Evolutionary conservation across 1,140 invertebrate species (phyloP).

Genomic region (Calosoma granatense): DNA sequence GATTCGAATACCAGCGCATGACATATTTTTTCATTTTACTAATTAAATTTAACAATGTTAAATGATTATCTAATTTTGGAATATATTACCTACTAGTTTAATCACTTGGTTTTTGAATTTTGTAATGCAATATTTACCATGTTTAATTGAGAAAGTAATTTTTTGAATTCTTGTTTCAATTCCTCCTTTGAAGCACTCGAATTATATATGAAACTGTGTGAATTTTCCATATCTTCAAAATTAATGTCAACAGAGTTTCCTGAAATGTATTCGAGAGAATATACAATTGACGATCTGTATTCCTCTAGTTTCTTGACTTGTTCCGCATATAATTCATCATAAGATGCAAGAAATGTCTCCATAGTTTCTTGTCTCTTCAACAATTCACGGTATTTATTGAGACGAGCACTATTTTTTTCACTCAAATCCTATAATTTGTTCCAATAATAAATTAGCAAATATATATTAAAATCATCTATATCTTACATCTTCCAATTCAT

Average conservation of each 20-base stretch:
- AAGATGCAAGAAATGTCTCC: not conserved
- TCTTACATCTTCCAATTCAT: not conserved
- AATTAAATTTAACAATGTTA: not conserved
- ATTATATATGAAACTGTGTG: not conserved
- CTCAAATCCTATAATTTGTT: not conserved
- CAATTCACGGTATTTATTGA: not conserved
- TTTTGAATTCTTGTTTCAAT: not conserved
- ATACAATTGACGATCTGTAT: not conserved
- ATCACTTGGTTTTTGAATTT: too few relatives aligned
- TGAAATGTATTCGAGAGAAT: not conserved
- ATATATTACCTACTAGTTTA: too few relatives aligned
- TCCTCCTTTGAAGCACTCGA: not conserved
- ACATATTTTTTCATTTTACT: not conserved
- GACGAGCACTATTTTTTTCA: not conserved
- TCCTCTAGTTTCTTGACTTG: not conserved
- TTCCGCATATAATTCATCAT: not conserved
- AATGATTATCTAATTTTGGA: not conserved
- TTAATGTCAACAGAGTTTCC: not conserved
- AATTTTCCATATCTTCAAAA: not conserved
- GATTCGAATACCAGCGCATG: not conserved
- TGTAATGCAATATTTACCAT: not conserved
- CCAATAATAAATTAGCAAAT: not conserved
- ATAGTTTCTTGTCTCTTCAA: constrained; percentile 3
- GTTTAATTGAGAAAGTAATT: not conserved
- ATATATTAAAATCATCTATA: not conserved